Base-by-base conservation (phyloP, 1,140 invertebrate species). In the Macrotrachela quadricornifera region DNA sequence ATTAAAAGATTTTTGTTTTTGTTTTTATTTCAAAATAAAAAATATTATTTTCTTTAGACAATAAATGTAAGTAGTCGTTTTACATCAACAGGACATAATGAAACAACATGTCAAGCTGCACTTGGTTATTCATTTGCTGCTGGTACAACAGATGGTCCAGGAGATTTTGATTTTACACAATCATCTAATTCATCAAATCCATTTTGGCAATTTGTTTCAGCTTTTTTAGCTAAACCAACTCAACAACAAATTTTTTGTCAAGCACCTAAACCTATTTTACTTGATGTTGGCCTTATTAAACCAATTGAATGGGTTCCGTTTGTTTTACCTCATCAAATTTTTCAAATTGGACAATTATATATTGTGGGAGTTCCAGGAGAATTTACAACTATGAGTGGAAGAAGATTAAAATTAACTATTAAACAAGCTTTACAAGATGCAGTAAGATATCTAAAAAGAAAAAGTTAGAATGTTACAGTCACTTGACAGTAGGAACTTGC, bases 61-160 rank as follows among this genome's bases (percentile, higher is more conserved):
- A n/a, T 17, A 4, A 43, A 43, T n/a, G 14, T 43, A n/a, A 43
- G 42, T 43, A 43, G 14, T 17, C 14, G 16, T 4, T 17, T 46
- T 14, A 17, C 17, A 16, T 46, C 21, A n/a, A 13, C 18, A 46
- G 15, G n/a, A 16, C 4, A 30, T 6, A 46, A 17, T 46, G n/a
- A 14, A 13, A 70, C 64, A 0, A 83, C 83, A 0, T 92, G 86
- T 64, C 62, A 76, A 6, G 80, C 85, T 10, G 83, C 85, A 0
- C 83, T 91, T 81, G 86, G 86, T 0, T 87, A 85, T 67, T 85
- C 82, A 64, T 91, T 91, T 69, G 86, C 84, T 4, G 86, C 85
- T 0, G 87, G 87, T 14, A 91, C 86, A 1, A 91, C 81, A 0
- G 88, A 94, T 62, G 87, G 87, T 0, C 83, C 85, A 0, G 88